phyloP scores from a whole-genome alignment of 2,797 vertebrate genomes.

The Macrochelys suwanniensis region DNA sequence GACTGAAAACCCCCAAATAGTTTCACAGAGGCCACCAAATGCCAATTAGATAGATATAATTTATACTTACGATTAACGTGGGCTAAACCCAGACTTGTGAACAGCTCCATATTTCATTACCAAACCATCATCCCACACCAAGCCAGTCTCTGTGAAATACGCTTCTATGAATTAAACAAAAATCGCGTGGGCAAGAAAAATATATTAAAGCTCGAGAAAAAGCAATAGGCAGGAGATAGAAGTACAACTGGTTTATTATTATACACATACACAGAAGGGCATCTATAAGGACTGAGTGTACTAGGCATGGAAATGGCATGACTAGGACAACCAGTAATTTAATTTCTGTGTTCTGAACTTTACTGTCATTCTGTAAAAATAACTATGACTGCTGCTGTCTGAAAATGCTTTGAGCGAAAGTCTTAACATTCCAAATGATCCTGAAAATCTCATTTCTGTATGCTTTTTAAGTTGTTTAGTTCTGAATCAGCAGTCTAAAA shows the following conservation, averaged over 20 bases:
- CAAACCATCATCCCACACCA: slow-evolving; percentile 35
- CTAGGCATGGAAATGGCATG: slow-evolving; percentile 34
- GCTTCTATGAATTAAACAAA: slow-evolving; percentile 59
- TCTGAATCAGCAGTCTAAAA: slow-evolving; percentile 82
- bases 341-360: slow-evolving; percentile 71
- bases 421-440: slow-evolving; percentile 73
- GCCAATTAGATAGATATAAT: neutral
- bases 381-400: slow-evolving; percentile 62
- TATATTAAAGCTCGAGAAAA: slow-evolving; percentile 38
- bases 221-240: slow-evolving; percentile 49
- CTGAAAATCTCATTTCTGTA: slow-evolving; percentile 78
- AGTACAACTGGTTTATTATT: slow-evolving; percentile 67
- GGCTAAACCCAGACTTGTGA: slow-evolving; percentile 47
- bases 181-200: slow-evolving; percentile 71
- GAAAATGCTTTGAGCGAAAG: slow-evolving; percentile 75
- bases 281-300: neutral
- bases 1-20: slow-evolving; percentile 9
- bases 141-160: slow-evolving; percentile 46
- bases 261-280: slow-evolving; percentile 35
- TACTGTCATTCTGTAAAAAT: slow-evolving; percentile 69
- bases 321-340: slow-evolving; percentile 55
- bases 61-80: slow-evolving; percentile 33
- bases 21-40: slow-evolving; percentile 61
- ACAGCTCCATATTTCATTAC: slow-evolving; percentile 40
- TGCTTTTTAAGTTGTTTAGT: slow-evolving; percentile 81